Base-by-base conservation (phyloP, 2,888 invertebrate genomes). In the Aspidiotus destructor region DNA sequence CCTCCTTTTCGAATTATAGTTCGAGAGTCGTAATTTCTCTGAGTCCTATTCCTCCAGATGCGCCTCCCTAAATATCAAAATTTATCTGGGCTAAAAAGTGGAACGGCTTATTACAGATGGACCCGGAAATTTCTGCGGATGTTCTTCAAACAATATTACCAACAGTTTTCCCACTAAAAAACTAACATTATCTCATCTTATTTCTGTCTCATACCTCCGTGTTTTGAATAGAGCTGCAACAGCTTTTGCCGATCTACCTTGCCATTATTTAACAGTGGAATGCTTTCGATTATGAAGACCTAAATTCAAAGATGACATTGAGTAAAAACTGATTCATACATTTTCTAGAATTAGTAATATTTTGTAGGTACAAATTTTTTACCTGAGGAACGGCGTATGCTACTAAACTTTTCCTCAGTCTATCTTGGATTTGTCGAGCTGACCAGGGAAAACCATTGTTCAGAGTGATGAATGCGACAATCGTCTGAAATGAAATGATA, bases 241-340 rank as follows among this genome's bases (percentile, higher is more conserved):
- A 93, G 77, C 0, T 84, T 79, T 75, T 92, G 91, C 48, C 92
- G 80, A 77, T 93, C 92, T 8, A 87, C 86, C 79, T 93, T 93
- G 0, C 92, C 93, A 75, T 92, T 93, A 0, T 90, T 88, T 42
- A 92, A 79, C 41, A 89, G 78, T 0, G 92, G 92, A 67, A 93
- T 82, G n/a, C 77, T 82, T 17, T 89, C 86, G 11, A 91, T 78
- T 1, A 87, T 79, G 17, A 89, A 82, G 0, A 88, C 83, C 81
- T 84, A 77, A 11, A 77, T 54, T 10, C 1, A 28, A 16, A 53
- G 40, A 9, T 13, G 11, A 57, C 1, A 48, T 57, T 58, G 3
- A 3, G 53, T 68, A 54, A 8, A 8, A 48, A 70, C 5, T 28
- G 5, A 28, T 3, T 28, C 5, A 28, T 28, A 28, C 28, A 28